phyloP scores from a whole-genome alignment of 2,888 invertebrate genomes.

The Synanthedon myopaeformis region DNA sequence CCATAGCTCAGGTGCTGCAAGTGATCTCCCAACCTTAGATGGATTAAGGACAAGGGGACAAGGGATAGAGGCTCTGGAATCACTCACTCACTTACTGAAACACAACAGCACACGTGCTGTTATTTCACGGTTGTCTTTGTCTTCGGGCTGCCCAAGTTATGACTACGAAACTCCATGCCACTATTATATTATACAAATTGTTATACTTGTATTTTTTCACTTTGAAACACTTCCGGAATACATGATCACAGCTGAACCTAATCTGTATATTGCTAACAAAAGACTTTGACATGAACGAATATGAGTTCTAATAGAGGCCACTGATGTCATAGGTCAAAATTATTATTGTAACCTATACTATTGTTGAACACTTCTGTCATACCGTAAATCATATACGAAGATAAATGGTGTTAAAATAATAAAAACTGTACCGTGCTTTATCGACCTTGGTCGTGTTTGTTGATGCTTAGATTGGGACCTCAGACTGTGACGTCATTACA shows the following conservation, averaged over 20 bases:
- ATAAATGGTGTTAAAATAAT: conserved; percentile 31
- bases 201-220: too few species aligned
- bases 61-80: too few species aligned
- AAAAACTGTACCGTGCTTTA: conserved; percentile 21
- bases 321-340: conserved; percentile 54
- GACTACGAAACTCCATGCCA: too few species aligned
- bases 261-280: conserved; percentile 21
- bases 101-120: too few species aligned
- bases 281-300: conserved; percentile 32
- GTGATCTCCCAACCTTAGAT: too few species aligned
- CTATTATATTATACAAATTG: too few species aligned
- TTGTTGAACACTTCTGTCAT: conserved; percentile 30
- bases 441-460: conserved; percentile 30
- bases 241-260: conserved; percentile 7
- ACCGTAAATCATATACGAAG: conserved; percentile 37
- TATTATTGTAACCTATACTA: conserved; percentile 34
- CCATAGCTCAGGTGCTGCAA: too few species aligned
- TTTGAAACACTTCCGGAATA: too few species aligned
- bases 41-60: too few species aligned
- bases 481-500: conserved; percentile 19
- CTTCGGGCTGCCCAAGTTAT: too few species aligned
- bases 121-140: too few species aligned
- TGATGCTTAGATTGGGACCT: conserved; percentile 24
- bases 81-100: too few species aligned
- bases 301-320: conserved; percentile 20